Evolutionary conservation across 2,888 invertebrate species (phyloP), one percentile per base, ranked within the genome.

Genomic region (Marronus borbonicus): DNA sequence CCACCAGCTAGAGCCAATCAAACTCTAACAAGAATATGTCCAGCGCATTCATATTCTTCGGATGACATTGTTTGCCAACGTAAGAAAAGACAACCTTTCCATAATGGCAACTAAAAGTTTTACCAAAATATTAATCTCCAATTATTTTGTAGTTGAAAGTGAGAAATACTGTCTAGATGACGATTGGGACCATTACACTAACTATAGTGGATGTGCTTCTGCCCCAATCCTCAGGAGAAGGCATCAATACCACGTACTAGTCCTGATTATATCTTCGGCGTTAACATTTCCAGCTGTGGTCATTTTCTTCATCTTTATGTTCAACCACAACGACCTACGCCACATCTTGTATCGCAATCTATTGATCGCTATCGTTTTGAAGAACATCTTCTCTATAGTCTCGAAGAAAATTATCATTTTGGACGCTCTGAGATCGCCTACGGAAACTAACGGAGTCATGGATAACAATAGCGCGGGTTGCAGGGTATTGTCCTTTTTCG

Each of bases 321-420:
- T 91, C 58, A 69, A 75, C 24, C 65, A 77, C 10, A 79, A 62
- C 7, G 65, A 72, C 24, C 24, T 65, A 4, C 89, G 92, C 79
- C 89, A 92, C 0, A 89, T 89, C 0, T 84, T 93, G 44, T 92
- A 93, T 81, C 89, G 93, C 78, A 93, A 93, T 84, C 86, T 93
- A 49, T 87, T 93, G 1, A 89, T 92, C 4, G 90, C 91, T 1
- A 91, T 93, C 58, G 88, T 92, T 0, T 75, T 91, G 1, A 90
- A 92, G 80, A 93, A 92, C 83, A 82, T 91, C 10, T 86, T 93
- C 17, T 91, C 92, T 3, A 91, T 93, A 49, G 82, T 92, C 17
- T 90, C 91, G 24, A 91, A 93, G 83, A 89, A 88, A 81, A 86
- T 90, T 83, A 90, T 93, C 65, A 90, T 92, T 83, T 88, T 92